These are phyloP conservation scores for Spodoptera frugiperda DNA, from an alignment of 1,140 invertebrate species.

Conservation along the genomic window DNA sequence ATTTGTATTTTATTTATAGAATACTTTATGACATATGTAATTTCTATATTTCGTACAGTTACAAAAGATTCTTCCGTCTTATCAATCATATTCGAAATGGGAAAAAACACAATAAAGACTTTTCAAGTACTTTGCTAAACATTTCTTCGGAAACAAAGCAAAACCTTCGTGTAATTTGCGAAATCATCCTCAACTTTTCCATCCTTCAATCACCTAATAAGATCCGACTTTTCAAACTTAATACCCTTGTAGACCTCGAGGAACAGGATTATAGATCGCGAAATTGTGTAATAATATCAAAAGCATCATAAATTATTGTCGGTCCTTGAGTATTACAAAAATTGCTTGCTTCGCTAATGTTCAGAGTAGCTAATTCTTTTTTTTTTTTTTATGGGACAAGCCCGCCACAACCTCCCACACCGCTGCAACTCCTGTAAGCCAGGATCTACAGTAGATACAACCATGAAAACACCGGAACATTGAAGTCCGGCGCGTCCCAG, in stretches of 20 bases:
- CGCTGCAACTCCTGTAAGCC: too few relatives aligned
- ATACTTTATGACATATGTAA: background rate
- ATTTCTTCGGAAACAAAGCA: conserved; percentile 22
- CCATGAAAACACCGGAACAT: too few relatives aligned
- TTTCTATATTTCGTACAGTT: background rate
- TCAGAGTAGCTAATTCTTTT: conserved; percentile 50
- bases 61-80: conserved; percentile 3
- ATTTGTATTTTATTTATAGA: background rate
- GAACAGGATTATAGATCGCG: conserved; percentile 49
- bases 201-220: conserved; percentile 43
- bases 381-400: too few relatives aligned
- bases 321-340: conserved; percentile 51
- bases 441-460: too few relatives aligned
- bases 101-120: conserved; percentile 12
- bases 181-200: conserved; percentile 23
- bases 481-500: too few relatives aligned
- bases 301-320: conserved; percentile 55
- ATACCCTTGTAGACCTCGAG: conserved; percentile 45
- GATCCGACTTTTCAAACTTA: conserved; percentile 26
- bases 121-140: conserved; percentile 16
- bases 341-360: conserved; percentile 48
- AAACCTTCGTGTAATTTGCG: conserved; percentile 28
- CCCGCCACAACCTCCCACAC: too few relatives aligned
- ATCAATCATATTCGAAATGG: conserved; percentile 9
- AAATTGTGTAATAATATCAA: conserved; percentile 50